Evolutionary conservation across 2,797 vertebrate species (phyloP), one percentile per base, ranked within the genome.

Genomic region (Caiman crocodilus): DNA sequence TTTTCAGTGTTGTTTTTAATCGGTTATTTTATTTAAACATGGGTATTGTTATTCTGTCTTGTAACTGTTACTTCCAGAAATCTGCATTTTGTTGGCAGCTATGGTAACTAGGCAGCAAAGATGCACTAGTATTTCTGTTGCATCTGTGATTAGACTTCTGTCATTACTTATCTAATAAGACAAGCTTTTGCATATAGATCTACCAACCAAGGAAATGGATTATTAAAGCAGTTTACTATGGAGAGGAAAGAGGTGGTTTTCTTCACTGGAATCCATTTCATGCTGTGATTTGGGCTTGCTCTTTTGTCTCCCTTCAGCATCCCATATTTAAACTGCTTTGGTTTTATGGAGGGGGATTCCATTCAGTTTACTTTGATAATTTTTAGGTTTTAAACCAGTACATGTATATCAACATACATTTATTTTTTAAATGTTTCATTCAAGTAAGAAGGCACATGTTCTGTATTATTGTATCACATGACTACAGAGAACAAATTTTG

Each of bases 51-150:
- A 87, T 94, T 95, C 60, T 5, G 89, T 93, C 64, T 94, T 25
- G 1, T 87, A 96, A 90, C 75, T 91, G 92, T 82, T 94, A 87
- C 87, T 96, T 96, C 90, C 90, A 94, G 93, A 91, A 93, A 91
- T 87, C 7, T 69, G 64, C 84, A 26, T 73, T 93, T 96, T 30
- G 30, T 92, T 92, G 92, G 96, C 95, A 96, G 82, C 93, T 95
- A 94, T 95, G 92, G 91, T 87, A 96, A 96, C 95, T 30, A 88
- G 90, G 76, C 85, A 5, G 74, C 67, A 93, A 88, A 75, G 81
- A 82, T 94, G 64, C 83, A 63, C 30, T 30, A 84, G 20, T 71
- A 0, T 87, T 55, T 94, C 17, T 75, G 23, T 83, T 75, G 42
- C 16, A 84, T 91, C 76, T 90, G 76, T 91, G 58, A 5, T 50